These are phyloP conservation scores for Emberiza fucata DNA, from an alignment of 2,113 vertebrate species.

Conservation along the genomic window DNA sequence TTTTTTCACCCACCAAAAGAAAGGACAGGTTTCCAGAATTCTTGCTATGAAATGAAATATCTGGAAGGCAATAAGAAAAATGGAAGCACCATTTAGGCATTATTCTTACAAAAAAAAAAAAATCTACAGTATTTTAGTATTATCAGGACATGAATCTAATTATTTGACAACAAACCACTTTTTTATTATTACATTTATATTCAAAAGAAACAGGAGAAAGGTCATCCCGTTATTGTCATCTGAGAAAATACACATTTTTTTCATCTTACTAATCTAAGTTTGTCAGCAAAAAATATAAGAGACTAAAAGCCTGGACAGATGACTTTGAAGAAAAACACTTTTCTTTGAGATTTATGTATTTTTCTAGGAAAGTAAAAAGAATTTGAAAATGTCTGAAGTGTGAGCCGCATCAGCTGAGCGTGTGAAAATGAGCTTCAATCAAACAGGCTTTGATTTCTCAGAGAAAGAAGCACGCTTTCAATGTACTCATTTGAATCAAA, in stretches of 20 bases:
- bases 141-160: background rate
- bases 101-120: background rate
- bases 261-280: background rate
- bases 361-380: background rate
- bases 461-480: background rate
- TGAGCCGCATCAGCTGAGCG: background rate
- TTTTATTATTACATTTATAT: background rate
- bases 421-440: constrained; percentile 52
- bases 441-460: constrained; percentile 28
- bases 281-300: background rate
- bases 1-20: background rate
- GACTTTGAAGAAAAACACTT: background rate
- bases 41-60: background rate
- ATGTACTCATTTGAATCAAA: constrained; percentile 32
- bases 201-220: background rate
- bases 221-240: background rate
- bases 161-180: background rate
- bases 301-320: background rate
- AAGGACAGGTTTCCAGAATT: background rate
- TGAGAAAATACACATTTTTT: background rate
- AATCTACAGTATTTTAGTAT: background rate
- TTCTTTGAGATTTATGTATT: background rate
- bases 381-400: background rate
- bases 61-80: background rate
- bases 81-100: background rate